Evolutionary conservation across 2,797 vertebrate species (phyloP).

Genomic region (Helarctos malayanus): DNA sequence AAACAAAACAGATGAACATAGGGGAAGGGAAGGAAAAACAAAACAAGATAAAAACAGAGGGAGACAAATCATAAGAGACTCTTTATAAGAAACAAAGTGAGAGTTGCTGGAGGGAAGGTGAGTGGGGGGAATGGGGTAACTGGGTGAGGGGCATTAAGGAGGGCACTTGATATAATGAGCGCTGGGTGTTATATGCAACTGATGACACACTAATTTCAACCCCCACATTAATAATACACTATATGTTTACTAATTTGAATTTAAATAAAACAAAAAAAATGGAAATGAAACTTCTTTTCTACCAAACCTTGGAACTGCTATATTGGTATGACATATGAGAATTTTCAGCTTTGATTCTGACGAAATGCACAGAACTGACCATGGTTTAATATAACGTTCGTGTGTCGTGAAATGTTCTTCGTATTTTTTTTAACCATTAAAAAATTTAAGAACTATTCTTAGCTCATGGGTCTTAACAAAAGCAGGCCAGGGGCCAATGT

Average conservation of each 20-base stretch:
- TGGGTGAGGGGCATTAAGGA: neutral
- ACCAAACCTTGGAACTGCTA: neutral
- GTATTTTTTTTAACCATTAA: neutral
- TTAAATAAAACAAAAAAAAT: neutral
- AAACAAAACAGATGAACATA: neutral
- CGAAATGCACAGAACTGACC: neutral
- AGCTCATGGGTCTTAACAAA: neutral
- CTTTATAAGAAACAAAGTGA: neutral
- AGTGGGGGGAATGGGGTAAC: neutral
- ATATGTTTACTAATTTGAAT: neutral
- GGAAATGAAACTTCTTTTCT: neutral
- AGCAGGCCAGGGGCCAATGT: neutral
- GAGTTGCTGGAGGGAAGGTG: neutral
- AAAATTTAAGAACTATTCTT: neutral
- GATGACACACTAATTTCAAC: neutral
- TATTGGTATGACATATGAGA: neutral
- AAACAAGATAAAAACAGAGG: neutral
- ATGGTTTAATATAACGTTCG: constrained; percentile 4
- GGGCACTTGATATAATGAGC: neutral
- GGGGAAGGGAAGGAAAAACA: neutral
- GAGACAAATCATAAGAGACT: neutral
- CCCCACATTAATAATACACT: neutral
- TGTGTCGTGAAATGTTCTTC: neutral
- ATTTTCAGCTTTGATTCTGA: neutral
- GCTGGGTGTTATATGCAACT: neutral